Percentiles rank a stretch among this genome's conserved stretches.
Evolutionary conservation across 2,888 invertebrate genomes (phyloP).

Genomic region (Cephus nigrinus): DNA sequence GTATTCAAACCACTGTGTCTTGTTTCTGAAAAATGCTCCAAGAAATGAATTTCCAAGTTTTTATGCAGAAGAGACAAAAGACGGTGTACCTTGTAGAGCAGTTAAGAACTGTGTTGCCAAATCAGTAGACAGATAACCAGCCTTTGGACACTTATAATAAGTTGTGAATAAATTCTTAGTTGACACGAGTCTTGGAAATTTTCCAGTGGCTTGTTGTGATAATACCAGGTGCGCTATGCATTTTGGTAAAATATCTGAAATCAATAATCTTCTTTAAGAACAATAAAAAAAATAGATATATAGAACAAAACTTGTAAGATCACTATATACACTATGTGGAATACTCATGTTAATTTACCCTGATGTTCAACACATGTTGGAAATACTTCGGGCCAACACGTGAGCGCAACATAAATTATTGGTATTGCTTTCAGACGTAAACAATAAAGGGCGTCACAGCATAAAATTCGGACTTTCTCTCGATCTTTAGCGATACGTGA

Average conservation of each 20-base stretch:
- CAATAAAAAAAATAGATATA: background rate
- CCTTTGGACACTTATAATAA: constrained; percentile 63
- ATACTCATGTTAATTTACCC: constrained; percentile 21
- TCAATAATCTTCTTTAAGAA: background rate
- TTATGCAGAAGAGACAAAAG: background rate
- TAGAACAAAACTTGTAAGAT: background rate
- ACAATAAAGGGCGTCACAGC: constrained; percentile 66
- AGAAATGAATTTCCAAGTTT: background rate
- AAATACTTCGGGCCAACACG: constrained; percentile 67
- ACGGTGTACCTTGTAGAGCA: constrained; percentile 56
- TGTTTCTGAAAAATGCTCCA: constrained; percentile 29
- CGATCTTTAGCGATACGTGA: constrained; percentile 61
- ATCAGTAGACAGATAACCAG: constrained; percentile 44
- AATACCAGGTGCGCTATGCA: constrained; percentile 62
- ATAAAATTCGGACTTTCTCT: constrained; percentile 63
- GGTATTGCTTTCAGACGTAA: constrained; percentile 58
- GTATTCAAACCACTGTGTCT: constrained; percentile 39
- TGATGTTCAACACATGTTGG: constrained; percentile 47
- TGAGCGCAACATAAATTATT: constrained; percentile 61
- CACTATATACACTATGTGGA: background rate
- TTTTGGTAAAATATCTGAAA: constrained; percentile 61
- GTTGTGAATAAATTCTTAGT: constrained; percentile 57
- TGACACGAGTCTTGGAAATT: constrained; percentile 53
- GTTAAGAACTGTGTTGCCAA: constrained; percentile 56
- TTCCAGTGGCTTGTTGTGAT: constrained; percentile 41